phyloP scores from a whole-genome alignment of 2,113 vertebrate genomes.

The Tupaia chinensis region DNA sequence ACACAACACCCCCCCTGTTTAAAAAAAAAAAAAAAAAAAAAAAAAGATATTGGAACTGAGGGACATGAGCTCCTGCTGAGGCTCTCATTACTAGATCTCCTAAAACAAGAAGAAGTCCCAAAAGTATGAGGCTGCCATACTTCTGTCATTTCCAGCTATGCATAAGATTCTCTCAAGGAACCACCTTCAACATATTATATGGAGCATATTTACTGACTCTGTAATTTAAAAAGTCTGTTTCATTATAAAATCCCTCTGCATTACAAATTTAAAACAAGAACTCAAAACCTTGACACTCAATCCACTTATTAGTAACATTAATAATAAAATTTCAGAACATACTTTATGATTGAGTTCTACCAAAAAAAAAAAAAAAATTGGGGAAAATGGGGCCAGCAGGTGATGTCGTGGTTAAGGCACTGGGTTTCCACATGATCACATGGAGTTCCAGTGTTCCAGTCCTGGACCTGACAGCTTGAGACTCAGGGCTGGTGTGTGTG shows the following conservation, averaged over 20 bases:
- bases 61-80: accelerated
- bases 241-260: background rate
- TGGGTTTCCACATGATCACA: too few species aligned
- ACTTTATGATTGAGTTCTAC: background rate
- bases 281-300: background rate
- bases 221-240: background rate
- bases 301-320: background rate
- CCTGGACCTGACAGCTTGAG: too few species aligned
- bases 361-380: background rate
- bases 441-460: too few species aligned
- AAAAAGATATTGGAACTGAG: background rate
- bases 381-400: too few species aligned
- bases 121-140: accelerated
- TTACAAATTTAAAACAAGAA: background rate
- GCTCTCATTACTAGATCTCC: background rate
- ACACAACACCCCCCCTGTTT: too few species aligned
- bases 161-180: background rate
- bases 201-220: background rate
- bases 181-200: accelerated
- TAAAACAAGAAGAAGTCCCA: background rate
- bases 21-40: too few species aligned
- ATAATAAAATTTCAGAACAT: background rate
- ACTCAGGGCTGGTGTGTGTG: too few species aligned
- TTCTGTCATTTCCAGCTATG: background rate
- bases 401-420: too few species aligned